phyloP scores from a whole-genome alignment of 2,888 invertebrate genomes.

The Clusia tigrina region DNA sequence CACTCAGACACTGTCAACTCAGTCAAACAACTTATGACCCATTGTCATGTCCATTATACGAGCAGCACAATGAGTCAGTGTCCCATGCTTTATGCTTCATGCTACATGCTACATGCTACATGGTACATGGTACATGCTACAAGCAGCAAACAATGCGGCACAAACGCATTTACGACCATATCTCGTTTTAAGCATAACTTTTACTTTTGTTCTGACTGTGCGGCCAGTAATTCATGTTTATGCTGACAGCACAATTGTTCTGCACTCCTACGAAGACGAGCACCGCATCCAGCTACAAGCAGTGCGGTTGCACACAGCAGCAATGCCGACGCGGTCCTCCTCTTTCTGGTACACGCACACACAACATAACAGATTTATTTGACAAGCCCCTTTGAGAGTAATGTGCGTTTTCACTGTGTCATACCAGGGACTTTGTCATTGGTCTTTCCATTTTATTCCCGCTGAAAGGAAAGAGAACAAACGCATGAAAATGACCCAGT shows the following conservation, averaged over 20 bases:
- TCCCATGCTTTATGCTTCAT: background rate
- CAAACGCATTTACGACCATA: too few relatives aligned
- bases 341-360: background rate
- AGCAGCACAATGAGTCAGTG: background rate
- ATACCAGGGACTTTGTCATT: too few relatives aligned
- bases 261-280: too few relatives aligned
- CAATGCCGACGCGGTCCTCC: background rate
- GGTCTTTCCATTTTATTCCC: too few relatives aligned
- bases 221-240: conserved; percentile 15
- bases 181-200: background rate
- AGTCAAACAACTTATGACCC: background rate
- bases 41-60: background rate
- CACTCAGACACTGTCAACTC: background rate
- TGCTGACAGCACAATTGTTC: background rate
- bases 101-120: conserved; percentile 5
- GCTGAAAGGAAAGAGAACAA: too few relatives aligned
- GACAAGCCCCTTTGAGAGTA: too few relatives aligned
- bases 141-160: conserved; percentile 6
- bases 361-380: background rate
- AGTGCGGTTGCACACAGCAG: too few relatives aligned
- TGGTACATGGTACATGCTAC: background rate
- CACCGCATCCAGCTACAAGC: background rate
- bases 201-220: background rate
- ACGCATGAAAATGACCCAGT: too few relatives aligned
- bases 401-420: too few relatives aligned